Conservation (phyloP, 1,140 invertebrate species). For the Galendromus occidentalis region DNA sequence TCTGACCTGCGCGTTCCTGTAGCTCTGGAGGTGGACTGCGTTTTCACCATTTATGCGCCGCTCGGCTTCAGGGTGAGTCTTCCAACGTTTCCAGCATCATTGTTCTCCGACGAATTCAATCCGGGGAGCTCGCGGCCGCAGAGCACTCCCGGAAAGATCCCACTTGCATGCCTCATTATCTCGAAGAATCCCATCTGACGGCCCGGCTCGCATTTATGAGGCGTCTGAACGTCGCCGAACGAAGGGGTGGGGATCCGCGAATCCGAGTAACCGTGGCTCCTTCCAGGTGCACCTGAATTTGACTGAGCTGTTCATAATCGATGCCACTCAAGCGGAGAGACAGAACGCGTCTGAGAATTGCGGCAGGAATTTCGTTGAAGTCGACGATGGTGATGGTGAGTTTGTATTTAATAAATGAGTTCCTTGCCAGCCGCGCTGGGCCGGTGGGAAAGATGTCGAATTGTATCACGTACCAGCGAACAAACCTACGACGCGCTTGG, state of each 20-base stretch:
- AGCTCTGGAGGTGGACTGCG: background rate
- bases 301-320: background rate
- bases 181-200: too few species aligned
- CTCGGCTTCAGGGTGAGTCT: background rate
- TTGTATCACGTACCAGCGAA: too few species aligned
- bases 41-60: constrained; percentile 2
- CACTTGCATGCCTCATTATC: too few species aligned
- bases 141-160: too few species aligned
- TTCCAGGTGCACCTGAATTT: background rate
- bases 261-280: background rate
- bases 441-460: too few species aligned
- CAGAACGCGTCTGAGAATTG: background rate
- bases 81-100: background rate
- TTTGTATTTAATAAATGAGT: too few species aligned
- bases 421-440: too few species aligned
- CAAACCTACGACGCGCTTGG: too few species aligned
- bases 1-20: background rate
- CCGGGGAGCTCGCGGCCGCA: too few species aligned
- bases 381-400: background rate
- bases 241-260: background rate
- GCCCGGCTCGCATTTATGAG: too few species aligned
- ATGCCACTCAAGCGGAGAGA: background rate
- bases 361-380: background rate
- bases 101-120: too few species aligned
- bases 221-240: background rate